These are phyloP conservation scores for Thamnaconus septentrionalis DNA, from an alignment of 2,113 vertebrate species.

Conservation along the genomic window DNA sequence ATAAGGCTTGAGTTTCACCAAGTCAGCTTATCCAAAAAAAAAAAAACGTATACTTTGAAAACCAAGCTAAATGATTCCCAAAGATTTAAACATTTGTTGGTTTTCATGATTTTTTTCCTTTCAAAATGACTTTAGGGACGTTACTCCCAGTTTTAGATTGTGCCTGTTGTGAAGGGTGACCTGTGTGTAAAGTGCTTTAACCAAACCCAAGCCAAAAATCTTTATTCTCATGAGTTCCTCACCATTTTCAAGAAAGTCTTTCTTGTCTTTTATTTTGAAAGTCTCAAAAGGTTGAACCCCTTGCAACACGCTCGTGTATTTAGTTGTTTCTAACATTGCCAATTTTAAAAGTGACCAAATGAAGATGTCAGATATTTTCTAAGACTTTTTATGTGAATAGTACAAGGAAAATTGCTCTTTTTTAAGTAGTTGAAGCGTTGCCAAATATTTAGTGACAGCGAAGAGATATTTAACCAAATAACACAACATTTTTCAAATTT, in stretches of 20 bases:
- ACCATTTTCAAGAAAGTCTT: slow-evolving; percentile 11
- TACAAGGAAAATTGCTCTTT: slow-evolving; percentile 43
- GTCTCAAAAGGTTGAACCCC: slow-evolving; percentile 27
- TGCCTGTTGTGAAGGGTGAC: slow-evolving; percentile 54
- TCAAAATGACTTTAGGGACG: slow-evolving; percentile 22
- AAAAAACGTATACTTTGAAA: slow-evolving; percentile 57
- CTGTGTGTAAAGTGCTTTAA: slow-evolving; percentile 65
- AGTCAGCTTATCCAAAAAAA: slow-evolving; percentile 62
- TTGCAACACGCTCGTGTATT: slow-evolving; percentile 38
- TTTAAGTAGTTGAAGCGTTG: slow-evolving; percentile 58
- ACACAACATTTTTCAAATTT: slow-evolving; percentile 61
- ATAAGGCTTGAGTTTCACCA: slow-evolving; percentile 37
- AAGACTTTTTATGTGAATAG: slow-evolving; percentile 68
- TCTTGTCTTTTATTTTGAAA: slow-evolving; percentile 25
- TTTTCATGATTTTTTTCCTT: slow-evolving; percentile 63
- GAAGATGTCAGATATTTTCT: slow-evolving; percentile 77
- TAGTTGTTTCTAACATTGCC: slow-evolving; percentile 49
- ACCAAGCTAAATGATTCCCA: slow-evolving; percentile 74
- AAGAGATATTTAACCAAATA: slow-evolving; percentile 70
- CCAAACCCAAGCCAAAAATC: slow-evolving; percentile 59
- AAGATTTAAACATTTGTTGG: slow-evolving; percentile 74
- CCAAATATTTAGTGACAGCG: slow-evolving; percentile 65
- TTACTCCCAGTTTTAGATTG: slow-evolving; percentile 34
- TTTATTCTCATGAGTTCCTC: slow-evolving; percentile 20
- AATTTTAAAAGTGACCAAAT: slow-evolving; percentile 68